Conservation (phyloP, 1,140 invertebrate species). For the Drosophila virilis region DNA sequence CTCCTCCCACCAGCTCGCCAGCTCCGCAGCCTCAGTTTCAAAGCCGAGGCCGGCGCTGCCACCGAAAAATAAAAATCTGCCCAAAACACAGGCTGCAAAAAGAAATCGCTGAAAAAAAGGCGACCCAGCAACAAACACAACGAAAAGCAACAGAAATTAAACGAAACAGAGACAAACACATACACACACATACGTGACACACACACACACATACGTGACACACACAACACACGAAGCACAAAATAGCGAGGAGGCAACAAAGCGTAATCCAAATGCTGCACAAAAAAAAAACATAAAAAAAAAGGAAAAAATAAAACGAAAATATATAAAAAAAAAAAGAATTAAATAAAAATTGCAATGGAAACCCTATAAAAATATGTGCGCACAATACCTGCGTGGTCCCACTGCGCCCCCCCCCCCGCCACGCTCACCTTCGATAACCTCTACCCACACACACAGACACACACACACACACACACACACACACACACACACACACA, state of each 20-base stretch:
- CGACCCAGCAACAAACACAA: slow-evolving; percentile 31
- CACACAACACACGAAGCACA: slow-evolving; percentile 23
- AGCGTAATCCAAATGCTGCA: slow-evolving; percentile 70
- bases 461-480: neutral
- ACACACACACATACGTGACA: slow-evolving; percentile 31
- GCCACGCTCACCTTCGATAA: neutral
- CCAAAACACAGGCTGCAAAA: slow-evolving; percentile 69
- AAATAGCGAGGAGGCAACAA: slow-evolving; percentile 57
- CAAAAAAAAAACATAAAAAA: slow-evolving; percentile 29
- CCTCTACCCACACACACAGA: neutral
- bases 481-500: neutral
- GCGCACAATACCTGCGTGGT: slow-evolving; percentile 57
- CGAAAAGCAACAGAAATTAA: slow-evolving; percentile 42
- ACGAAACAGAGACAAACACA: slow-evolving; percentile 27
- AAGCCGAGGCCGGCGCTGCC: slow-evolving; percentile 45
- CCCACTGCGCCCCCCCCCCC: neutral
- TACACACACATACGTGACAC: slow-evolving; percentile 18
- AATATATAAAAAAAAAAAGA: slow-evolving; percentile 30
- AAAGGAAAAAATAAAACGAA: slow-evolving; percentile 24
- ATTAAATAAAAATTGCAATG: slow-evolving; percentile 66
- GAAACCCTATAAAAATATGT: slow-evolving; percentile 80
- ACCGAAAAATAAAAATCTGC: slow-evolving; percentile 82
- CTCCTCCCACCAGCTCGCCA: no score
- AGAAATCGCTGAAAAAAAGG: slow-evolving; percentile 53
- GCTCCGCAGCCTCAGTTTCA: neutral